A percentile compares a stretch with the other conserved stretches of the same genome.
These are phyloP conservation scores for Amblyornis subalaris DNA, from an alignment of 2,113 vertebrate genomes.

Conservation along the genomic window DNA sequence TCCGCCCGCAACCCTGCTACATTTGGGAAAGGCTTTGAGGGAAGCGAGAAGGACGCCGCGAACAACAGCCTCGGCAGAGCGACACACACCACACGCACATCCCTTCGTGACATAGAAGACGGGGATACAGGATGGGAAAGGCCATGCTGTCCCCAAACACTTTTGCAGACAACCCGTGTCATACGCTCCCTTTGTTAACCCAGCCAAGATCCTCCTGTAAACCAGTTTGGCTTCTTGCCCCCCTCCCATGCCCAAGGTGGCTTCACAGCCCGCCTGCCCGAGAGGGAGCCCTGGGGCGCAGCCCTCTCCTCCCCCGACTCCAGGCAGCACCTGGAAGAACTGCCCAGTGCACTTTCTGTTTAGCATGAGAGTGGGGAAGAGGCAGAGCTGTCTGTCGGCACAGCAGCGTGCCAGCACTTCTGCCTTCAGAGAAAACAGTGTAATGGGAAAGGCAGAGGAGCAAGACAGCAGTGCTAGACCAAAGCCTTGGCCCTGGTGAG, in stretches of 20 bases:
- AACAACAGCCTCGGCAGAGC: neutral
- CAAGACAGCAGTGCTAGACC: neutral
- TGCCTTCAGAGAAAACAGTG: neutral
- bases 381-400: neutral
- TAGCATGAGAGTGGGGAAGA: neutral
- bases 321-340: conserved; percentile 39
- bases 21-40: neutral
- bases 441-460: neutral
- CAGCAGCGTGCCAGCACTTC: neutral
- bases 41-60: neutral
- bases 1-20: neutral
- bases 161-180: neutral
- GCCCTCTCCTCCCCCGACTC: neutral
- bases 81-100: no score
- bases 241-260: neutral
- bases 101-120: neutral
- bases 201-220: neutral
- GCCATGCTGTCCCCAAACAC: neutral
- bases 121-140: neutral
- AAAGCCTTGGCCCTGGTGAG: neutral
- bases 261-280: neutral
- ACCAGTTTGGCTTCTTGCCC: neutral
- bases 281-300: neutral
- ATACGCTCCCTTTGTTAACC: neutral
- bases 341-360: conserved; percentile 28